Percentiles rank a stretch among this genome's conserved stretches.
These are phyloP conservation scores for Thunnus albacares DNA, from an alignment of 2,797 vertebrate species.

Conservation along the genomic window DNA sequence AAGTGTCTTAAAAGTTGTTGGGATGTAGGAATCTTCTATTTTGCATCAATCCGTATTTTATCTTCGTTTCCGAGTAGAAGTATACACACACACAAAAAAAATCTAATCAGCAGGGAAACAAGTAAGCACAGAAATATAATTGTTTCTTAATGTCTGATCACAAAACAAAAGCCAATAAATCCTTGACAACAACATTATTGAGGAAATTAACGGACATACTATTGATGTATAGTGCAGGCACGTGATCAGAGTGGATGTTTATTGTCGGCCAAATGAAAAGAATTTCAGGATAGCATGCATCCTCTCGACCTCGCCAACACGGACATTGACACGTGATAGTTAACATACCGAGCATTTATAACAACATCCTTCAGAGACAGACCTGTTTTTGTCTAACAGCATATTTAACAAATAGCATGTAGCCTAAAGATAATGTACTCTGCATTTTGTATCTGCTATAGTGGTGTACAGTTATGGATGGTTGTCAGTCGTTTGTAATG, in stretches of 20 bases:
- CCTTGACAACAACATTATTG: too few relatives aligned
- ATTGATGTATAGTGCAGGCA: not conserved
- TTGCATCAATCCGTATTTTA: not conserved
- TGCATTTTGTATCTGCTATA: constrained; percentile 62
- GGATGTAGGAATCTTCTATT: not conserved
- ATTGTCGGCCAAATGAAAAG: not conserved
- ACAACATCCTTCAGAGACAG: not conserved
- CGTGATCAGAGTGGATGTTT: not conserved
- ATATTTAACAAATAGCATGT: constrained; percentile 72
- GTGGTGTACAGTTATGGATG: constrained; percentile 46
- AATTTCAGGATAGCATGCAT: not conserved
- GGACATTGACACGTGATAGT: not conserved
- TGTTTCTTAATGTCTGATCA: not conserved
- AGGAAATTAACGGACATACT: not conserved
- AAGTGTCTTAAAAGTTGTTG: not conserved
- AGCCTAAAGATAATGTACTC: constrained; percentile 59
- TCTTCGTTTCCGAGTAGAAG: not conserved
- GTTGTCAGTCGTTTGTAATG: constrained; percentile 47
- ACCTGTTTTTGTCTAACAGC: constrained; percentile 12
- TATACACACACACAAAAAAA: not conserved
- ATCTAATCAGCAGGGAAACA: not conserved
- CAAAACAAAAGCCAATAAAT: not conserved
- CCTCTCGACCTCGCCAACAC: not conserved
- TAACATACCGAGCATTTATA: constrained; percentile 1
- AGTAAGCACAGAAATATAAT: constrained; percentile 1